Conservation (phyloP, 2,113 vertebrate genomes). For the Rhinopithecus roxellana region DNA sequence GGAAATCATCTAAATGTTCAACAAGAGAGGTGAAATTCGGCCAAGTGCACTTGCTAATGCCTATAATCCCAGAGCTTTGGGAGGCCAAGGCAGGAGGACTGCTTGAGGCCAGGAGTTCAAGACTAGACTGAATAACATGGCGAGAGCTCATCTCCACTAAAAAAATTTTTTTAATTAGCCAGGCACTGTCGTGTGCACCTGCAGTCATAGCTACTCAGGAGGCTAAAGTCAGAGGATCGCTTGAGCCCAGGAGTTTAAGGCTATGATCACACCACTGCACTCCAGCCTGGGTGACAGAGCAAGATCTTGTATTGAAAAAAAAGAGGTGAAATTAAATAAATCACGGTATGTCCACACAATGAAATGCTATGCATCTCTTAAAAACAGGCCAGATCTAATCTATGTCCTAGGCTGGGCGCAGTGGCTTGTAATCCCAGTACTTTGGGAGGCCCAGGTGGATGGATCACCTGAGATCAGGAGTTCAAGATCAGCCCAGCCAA, state of each 20-base stretch:
- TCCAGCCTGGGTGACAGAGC: not conserved
- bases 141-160: not conserved
- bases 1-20: constrained; percentile 12
- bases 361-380: not conserved
- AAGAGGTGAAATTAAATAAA: not conserved
- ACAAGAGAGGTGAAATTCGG: not conserved
- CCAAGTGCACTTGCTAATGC: not conserved
- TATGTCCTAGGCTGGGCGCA: not conserved
- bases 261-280: not conserved
- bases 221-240: not conserved
- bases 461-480: too few relatives aligned
- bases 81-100: not conserved
- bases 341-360: not conserved
- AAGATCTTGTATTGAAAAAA: not conserved
- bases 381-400: not conserved
- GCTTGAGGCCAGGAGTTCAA: not conserved
- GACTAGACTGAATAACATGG: not conserved
- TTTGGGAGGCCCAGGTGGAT: too few relatives aligned
- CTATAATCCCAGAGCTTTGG: not conserved
- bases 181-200: not conserved
- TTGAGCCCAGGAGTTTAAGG: not conserved
- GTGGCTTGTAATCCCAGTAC: too few relatives aligned
- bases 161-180: not conserved
- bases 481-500: too few relatives aligned
- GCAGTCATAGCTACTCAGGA: not conserved